Evolutionary conservation across 2,888 invertebrate species (phyloP).

Genomic region (Pandemis corylana): DNA sequence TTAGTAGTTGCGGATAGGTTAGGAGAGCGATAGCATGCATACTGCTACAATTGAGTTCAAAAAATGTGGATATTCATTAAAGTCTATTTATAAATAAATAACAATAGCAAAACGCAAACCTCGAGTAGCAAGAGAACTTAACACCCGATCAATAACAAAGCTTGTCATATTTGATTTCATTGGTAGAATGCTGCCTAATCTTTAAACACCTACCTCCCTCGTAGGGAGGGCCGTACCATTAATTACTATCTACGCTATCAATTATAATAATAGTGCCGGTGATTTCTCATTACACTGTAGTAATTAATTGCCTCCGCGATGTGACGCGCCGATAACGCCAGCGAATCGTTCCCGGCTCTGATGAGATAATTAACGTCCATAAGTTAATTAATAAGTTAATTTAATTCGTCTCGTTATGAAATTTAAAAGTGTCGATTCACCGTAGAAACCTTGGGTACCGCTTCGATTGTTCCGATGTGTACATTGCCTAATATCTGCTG

Average conservation of each 20-base stretch:
- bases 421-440: conserved; percentile 70
- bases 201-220: background rate
- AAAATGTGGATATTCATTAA: too few relatives aligned
- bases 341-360: conserved; percentile 73
- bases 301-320: conserved; percentile 66
- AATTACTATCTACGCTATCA: conserved; percentile 51
- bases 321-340: conserved; percentile 75
- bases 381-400: conserved; percentile 83
- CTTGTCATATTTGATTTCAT: background rate
- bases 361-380: conserved; percentile 81
- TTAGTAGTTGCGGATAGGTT: too few relatives aligned
- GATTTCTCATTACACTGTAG: conserved; percentile 69
- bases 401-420: conserved; percentile 71
- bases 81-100: too few relatives aligned
- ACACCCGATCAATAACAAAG: background rate
- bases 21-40: too few relatives aligned
- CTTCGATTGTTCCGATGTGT: conserved; percentile 42
- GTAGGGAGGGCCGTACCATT: conserved; percentile 39
- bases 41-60: too few relatives aligned
- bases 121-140: background rate
- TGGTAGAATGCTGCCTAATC: background rate
- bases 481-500: conserved; percentile 46
- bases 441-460: conserved; percentile 43
- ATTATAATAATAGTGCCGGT: conserved; percentile 60
- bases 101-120: too few relatives aligned